Evolutionary conservation across 2,113 vertebrate genomes (phyloP).

Genomic region (Enhydra lutris): DNA sequence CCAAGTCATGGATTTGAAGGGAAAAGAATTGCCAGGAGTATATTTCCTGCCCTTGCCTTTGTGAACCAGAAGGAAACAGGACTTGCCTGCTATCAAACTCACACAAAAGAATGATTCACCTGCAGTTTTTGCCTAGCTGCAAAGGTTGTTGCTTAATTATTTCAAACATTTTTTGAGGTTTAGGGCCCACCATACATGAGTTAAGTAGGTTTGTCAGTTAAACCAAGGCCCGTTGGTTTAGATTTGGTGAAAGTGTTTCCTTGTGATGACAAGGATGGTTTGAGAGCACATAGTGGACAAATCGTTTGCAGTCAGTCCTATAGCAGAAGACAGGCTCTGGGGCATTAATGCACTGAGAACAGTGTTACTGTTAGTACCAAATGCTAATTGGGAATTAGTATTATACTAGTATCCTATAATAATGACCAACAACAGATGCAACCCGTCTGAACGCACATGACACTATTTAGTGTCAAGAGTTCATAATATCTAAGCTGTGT

Average conservation of each 20-base stretch:
- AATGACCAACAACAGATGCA: background rate
- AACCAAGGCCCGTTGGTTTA: background rate
- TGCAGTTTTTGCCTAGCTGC: background rate
- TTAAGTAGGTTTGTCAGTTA: background rate
- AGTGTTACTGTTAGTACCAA: background rate
- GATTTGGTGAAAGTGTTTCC: background rate
- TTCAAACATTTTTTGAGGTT: background rate
- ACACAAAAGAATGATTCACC: background rate
- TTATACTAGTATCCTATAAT: background rate
- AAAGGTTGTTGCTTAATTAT: background rate
- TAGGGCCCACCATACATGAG: background rate
- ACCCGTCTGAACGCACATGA: background rate
- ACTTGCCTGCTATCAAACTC: background rate
- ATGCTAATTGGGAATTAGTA: background rate
- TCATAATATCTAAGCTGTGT: background rate
- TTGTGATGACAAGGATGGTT: background rate
- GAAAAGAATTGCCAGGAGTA: background rate
- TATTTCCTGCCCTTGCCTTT: background rate
- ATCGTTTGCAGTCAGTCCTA: background rate
- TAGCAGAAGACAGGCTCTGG: background rate
- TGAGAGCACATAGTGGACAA: background rate
- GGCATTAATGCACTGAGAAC: background rate
- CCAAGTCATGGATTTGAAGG: background rate
- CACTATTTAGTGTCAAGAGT: background rate
- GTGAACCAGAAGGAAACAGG: conserved; percentile 2